phyloP scores from a whole-genome alignment of 1,140 invertebrate genomes.

The Lamellibrachia luymesi region DNA sequence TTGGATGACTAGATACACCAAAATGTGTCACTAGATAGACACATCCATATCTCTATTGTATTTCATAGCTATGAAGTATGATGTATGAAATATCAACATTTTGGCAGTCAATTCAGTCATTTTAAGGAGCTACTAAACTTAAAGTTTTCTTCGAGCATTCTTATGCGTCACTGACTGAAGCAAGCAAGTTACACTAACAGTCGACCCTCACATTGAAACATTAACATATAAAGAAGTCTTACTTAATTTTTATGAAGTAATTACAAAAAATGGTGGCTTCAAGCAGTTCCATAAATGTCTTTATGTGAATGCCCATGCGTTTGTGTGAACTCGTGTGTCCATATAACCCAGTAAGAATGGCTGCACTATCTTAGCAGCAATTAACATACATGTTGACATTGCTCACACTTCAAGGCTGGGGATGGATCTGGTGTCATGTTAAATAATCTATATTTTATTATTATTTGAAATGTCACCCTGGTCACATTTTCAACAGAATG shows the following conservation, averaged over 20 bases:
- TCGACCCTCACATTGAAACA: not conserved
- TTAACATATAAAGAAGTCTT: not conserved
- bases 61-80: not conserved
- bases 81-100: not conserved
- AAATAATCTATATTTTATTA: no score
- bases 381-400: no score
- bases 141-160: not conserved
- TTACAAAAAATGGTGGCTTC: not conserved
- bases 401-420: no score
- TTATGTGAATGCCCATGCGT: no score
- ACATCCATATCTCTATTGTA: not conserved
- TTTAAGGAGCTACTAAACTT: not conserved
- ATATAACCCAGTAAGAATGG: no score
- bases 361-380: no score
- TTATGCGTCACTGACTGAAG: not conserved
- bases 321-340: no score
- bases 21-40: not conserved
- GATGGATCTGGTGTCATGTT: no score
- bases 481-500: no score
- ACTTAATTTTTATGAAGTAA: not conserved
- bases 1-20: not conserved
- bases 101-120: not conserved
- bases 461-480: no score
- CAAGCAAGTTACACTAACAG: not conserved
- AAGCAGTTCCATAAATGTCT: no score